These are phyloP conservation scores for Gymnogyps californianus DNA, from an alignment of 2,113 vertebrate species.

Conservation along the genomic window DNA sequence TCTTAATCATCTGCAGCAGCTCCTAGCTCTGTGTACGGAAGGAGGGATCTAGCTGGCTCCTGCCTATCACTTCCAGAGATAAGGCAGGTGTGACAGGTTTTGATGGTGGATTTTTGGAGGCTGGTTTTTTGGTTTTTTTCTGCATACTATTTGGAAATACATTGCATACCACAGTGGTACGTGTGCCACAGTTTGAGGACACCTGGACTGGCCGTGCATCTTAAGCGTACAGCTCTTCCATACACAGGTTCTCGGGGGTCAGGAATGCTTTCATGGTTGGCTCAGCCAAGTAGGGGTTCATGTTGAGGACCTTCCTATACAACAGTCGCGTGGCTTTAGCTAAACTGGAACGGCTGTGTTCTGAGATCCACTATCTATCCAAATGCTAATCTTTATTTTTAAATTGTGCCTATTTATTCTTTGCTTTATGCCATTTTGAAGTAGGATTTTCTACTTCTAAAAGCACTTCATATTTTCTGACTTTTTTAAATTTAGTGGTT, in stretches of 20 bases:
- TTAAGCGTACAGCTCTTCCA: neutral
- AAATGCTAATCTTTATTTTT: neutral
- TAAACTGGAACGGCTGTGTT: neutral
- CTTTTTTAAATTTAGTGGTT: neutral
- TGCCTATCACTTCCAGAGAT: neutral
- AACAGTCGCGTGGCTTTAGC: neutral
- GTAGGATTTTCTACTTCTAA: neutral
- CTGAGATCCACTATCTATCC: neutral
- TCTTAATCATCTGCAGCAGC: neutral
- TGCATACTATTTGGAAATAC: neutral
- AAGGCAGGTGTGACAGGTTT: neutral
- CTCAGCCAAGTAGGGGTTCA: neutral
- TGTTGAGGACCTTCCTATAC: neutral
- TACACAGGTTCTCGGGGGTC: neutral
- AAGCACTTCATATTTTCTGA: neutral
- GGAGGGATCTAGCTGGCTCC: neutral
- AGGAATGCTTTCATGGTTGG: slow-evolving; percentile 5
- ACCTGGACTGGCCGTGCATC: neutral
- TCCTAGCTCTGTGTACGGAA: neutral
- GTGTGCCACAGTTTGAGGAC: neutral
- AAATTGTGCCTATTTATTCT: neutral
- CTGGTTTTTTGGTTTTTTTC: neutral
- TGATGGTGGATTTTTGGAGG: neutral
- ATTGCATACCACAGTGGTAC: neutral
- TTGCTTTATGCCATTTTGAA: neutral